A percentile compares a stretch with the other conserved stretches of the same genome.
These are phyloP conservation scores for Lycodopsis pacificus DNA, from an alignment of 2,797 vertebrate genomes.

Conservation along the genomic window DNA sequence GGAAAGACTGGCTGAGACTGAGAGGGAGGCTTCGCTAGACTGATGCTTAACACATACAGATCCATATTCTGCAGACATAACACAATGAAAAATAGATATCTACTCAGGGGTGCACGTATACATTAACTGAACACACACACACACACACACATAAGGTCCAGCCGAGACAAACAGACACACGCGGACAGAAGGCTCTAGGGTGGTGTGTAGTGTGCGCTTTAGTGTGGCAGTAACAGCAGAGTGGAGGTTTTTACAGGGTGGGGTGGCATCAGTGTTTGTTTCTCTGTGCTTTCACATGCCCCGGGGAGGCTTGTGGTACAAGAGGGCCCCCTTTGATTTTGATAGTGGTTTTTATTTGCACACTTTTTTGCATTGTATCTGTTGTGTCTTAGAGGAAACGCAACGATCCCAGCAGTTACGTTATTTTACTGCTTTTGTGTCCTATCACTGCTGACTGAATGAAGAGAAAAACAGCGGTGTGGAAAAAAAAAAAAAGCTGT, in stretches of 20 bases:
- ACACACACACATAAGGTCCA: slow-evolving; percentile 24
- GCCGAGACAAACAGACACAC: slow-evolving; percentile 45
- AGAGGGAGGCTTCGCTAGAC: neutral
- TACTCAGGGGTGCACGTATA: slow-evolving; percentile 9
- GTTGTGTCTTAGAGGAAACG: slow-evolving; percentile 23
- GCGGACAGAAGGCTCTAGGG: slow-evolving; percentile 45
- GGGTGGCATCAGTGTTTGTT: slow-evolving; percentile 11
- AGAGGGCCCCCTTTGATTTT: slow-evolving; percentile 3
- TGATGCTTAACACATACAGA: slow-evolving; percentile 15
- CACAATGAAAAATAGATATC: slow-evolving; percentile 26
- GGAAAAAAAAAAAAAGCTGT: slow-evolving; percentile 19
- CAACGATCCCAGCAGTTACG: neutral
- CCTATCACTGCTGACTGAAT: slow-evolving; percentile 26
- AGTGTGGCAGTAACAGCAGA: slow-evolving; percentile 42
- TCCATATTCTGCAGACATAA: slow-evolving; percentile 39
- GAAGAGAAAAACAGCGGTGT: slow-evolving; percentile 17
- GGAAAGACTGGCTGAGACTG: neutral
- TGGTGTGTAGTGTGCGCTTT: slow-evolving; percentile 43
- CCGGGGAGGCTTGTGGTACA: slow-evolving; percentile 35
- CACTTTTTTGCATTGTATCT: neutral
- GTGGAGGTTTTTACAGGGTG: slow-evolving; percentile 48
- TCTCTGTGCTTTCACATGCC: slow-evolving; percentile 34
- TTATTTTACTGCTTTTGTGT: slow-evolving; percentile 9
- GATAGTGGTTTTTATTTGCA: slow-evolving; percentile 24
- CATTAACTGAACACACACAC: slow-evolving; percentile 19